Base-by-base conservation (phyloP, 2,888 invertebrate genomes). In the Taphrorychus bicolor region DNA sequence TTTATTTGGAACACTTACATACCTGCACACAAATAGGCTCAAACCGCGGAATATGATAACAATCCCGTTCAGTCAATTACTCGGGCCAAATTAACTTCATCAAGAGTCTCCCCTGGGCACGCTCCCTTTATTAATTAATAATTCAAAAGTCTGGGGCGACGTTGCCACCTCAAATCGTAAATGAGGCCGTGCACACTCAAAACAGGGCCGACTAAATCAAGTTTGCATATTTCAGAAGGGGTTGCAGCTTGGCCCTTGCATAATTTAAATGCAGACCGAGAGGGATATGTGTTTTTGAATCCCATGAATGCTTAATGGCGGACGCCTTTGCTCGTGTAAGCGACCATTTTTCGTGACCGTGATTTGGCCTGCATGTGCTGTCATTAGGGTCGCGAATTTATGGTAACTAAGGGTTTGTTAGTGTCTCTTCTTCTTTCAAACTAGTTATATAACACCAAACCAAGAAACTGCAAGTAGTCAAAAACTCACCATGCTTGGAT, bases 201-300 rank as follows among this genome's bases (percentile, higher is more conserved):
- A 59, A 66, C 41, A 40, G 56, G 41, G 59, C n/a, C 49, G 64
- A 56, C 69, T 69, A 69, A 69, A 69, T 69, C 69, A 69, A 64
- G 64, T 69, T 69, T 69, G 64, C 69, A 69, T 69, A 69, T 69
- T 69, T 69, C 48, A 69, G 64, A 23, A 52, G 48, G 49, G 64
- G 54, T 59, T 59, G 54, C 69, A 59, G 69, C 64, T 69, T 60
- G 45, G 19, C 52, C 21, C 32, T 49, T 69, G 64, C 63, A 69
- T 69, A 60, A 69, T 69, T 69, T 42, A 69, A 51, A 18, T 57
- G 17, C 32, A 42, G 57, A 49, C 58, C 63, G 40, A 41, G 17
- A 22, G 58, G 24, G 18, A 57, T 63, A 19, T 57, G 58, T 64
- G 63, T 64, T 24, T 58, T 57, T 58, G 17, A 61, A 42, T 53